A percentile compares a stretch with the other conserved stretches of the same genome.
Conservation (phyloP, 2,113 vertebrate species). For the Scolopax mira region DNA sequence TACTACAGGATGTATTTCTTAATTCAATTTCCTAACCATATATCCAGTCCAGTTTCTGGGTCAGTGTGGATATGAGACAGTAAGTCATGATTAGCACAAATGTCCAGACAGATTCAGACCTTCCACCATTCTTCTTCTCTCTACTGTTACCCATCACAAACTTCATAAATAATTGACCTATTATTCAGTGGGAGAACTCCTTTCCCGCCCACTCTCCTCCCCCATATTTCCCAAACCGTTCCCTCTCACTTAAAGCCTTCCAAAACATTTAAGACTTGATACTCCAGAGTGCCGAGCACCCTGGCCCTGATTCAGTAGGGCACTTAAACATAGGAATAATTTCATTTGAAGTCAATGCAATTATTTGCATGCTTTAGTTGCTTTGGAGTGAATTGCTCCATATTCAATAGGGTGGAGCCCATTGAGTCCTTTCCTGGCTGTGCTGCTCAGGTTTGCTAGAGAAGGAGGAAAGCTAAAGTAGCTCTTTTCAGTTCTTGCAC, state of each 20-base stretch:
- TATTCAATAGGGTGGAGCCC: constrained; percentile 51
- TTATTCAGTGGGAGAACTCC: constrained; percentile 19
- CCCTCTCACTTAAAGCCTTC: constrained; percentile 10
- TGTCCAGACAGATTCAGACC: not conserved
- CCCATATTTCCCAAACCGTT: constrained; percentile 41
- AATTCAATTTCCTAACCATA: not conserved
- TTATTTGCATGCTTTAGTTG: constrained; percentile 57
- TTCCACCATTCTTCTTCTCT: not conserved
- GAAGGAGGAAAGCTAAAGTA: not conserved
- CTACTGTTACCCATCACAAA: not conserved
- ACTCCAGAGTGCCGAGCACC: not conserved
- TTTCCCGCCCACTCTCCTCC: not conserved
- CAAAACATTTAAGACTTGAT: constrained; percentile 46
- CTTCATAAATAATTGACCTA: not conserved
- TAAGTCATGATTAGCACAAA: not conserved
- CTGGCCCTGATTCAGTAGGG: constrained; percentile 41
- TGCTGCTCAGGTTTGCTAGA: not conserved
- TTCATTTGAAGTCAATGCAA: constrained; percentile 54
- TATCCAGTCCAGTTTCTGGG: not conserved
- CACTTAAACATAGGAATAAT: constrained; percentile 35
- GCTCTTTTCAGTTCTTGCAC: not conserved
- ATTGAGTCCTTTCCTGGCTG: not conserved
- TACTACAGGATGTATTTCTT: not conserved
- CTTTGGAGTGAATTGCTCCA: constrained; percentile 35
- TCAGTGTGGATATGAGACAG: not conserved